These are phyloP conservation scores for Microcebus tavaratra DNA, from an alignment of 2,113 vertebrate genomes.

Conservation along the genomic window DNA sequence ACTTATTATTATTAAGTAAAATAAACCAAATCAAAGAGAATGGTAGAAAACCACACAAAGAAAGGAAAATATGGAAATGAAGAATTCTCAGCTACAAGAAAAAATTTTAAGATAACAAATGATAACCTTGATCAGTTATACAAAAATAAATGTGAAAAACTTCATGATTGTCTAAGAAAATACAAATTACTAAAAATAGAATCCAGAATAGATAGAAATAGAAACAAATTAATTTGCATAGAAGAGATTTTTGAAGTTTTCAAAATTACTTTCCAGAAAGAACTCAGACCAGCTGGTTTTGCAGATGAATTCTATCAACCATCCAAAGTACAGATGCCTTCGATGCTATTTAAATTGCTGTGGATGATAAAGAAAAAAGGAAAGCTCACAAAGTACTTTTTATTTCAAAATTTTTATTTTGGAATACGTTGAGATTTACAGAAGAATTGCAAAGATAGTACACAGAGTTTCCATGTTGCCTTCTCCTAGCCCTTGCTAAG, in stretches of 20 bases:
- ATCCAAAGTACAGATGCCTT: neutral
- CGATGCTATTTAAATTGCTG: neutral
- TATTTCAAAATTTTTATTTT: neutral
- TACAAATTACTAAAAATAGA: neutral
- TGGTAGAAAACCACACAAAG: neutral
- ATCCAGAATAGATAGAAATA: neutral
- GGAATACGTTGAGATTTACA: neutral
- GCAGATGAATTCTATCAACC: neutral
- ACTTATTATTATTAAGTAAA: neutral
- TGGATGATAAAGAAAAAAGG: neutral
- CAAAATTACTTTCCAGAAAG: neutral
- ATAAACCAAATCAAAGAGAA: neutral
- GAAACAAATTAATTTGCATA: neutral
- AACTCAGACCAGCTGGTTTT: neutral
- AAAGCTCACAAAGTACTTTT: neutral
- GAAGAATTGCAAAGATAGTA: neutral
- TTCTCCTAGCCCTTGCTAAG: neutral
- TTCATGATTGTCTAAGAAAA: neutral
- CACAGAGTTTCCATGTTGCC: neutral
- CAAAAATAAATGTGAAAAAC: constrained; percentile 9
- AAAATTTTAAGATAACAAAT: neutral
- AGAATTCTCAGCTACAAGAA: neutral
- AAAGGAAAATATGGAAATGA: neutral
- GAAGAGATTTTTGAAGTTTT: neutral
- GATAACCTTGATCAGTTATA: neutral